Base-by-base conservation (phyloP, 2,888 invertebrate genomes). In the Callyntrura sp. region DNA sequence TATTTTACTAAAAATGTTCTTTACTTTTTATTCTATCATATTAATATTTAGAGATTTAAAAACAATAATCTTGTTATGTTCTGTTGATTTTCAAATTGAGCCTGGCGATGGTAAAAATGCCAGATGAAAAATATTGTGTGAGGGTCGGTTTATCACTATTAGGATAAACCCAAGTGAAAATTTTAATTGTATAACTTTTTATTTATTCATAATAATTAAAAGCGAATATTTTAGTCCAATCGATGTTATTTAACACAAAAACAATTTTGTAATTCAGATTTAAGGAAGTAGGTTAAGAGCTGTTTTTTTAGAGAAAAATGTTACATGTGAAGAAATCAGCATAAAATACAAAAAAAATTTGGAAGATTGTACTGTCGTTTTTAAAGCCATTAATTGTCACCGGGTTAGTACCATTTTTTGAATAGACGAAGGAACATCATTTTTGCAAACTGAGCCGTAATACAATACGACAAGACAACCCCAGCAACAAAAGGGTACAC, bases 371-470 rank as follows among this genome's bases (percentile, higher is more conserved):
- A 8, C 14, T 55, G 14, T 5, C 1, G 17, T 55, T 55, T 55
- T 55, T n/a, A 55, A 14, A 55, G 17, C 14, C 14, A 5, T 14
- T 1, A 2, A 35, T 35, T 35, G 0, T 17, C 57, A 57, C 57
- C 57, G 57, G 57, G 57, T 35, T 43, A 62, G 62, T 62, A 62
- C 62, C 62, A 62, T 62, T 20, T 62, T 9, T 62, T 23, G 11
- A 43, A 70, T 4, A 70, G 0, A n/a, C 17, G 11, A 5, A 70
- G 17, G 9, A 35, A 70, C 4, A 70, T 0, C 3, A 14, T 35
- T 43, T 70, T 70, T 1, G 70, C 70, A 8, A 70, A 4, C 17
- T 70, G 43, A 0, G 70, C 70, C 4, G n/a, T 43, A 43, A 70
- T 17, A 17, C 43, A 35, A n/a, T 70, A 70, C 4, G 43, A 14